Conservation (phyloP, 2,797 vertebrate genomes). For the Molossus alvarezi region DNA sequence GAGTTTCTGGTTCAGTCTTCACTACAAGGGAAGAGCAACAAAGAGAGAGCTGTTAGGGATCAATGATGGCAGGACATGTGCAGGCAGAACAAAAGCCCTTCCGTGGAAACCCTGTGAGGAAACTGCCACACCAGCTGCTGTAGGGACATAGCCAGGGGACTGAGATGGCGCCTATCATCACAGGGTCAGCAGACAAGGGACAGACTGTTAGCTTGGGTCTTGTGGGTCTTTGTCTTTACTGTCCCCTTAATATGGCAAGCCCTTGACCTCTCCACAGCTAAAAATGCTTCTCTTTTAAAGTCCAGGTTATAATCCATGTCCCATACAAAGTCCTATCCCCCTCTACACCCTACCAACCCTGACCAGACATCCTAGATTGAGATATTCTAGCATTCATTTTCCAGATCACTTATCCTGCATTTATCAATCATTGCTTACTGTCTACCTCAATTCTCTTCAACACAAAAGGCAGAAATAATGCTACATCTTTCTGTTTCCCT, state of each 20-base stretch:
- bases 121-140: conserved; percentile 49
- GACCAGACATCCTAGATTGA: not conserved
- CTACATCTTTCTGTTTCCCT: not conserved
- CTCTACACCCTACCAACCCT: not conserved
- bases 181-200: conserved; percentile 49
- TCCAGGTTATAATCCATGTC: not conserved
- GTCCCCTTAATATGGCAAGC: not conserved
- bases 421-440: not conserved
- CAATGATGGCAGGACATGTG: not conserved
- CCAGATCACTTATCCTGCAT: not conserved
- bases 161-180: not conserved
- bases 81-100: conserved; percentile 38
- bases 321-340: not conserved
- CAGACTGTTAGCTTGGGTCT: not conserved
- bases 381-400: not conserved
- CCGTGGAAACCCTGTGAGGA: not conserved
- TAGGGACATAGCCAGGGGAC: not conserved
- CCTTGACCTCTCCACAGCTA: not conserved
- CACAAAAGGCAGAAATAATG: not conserved
- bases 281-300: not conserved
- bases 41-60: conserved; percentile 51
- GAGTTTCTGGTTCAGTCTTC: conserved; percentile 96
- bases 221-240: not conserved
- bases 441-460: conserved; percentile 7
- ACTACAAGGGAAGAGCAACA: conserved; percentile 92